These are phyloP conservation scores for Leptopilina clavipes DNA, from an alignment of 1,140 invertebrate species.

Conservation along the genomic window DNA sequence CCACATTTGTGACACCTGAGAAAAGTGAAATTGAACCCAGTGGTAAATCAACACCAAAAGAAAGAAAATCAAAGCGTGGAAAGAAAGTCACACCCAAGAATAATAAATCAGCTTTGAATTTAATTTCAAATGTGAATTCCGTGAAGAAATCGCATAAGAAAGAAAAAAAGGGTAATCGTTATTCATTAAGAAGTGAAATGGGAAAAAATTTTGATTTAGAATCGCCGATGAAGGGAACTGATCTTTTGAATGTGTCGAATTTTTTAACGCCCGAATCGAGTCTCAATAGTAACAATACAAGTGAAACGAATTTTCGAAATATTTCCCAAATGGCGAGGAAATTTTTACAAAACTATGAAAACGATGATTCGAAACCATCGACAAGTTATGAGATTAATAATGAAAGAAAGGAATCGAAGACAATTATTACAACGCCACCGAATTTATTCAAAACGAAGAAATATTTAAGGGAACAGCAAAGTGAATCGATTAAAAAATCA, in stretches of 20 bases:
- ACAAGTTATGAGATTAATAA: conserved; percentile 46
- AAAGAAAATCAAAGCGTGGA: conserved; percentile 35
- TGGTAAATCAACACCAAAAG: neutral
- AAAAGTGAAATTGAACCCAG: neutral
- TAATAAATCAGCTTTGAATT: conserved; percentile 51
- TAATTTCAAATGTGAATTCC: conserved; percentile 60
- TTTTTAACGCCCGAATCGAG: neutral
- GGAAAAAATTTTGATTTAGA: neutral
- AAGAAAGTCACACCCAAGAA: conserved; percentile 59
- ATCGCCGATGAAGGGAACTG: neutral
- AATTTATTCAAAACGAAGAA: conserved; percentile 57
- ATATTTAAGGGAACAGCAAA: conserved; percentile 57
- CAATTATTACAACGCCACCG: conserved; percentile 59
- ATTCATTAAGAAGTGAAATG: neutral
- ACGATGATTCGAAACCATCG: conserved; percentile 51
- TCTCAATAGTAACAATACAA: conserved; percentile 22
- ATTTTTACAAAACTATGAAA: conserved; percentile 28
- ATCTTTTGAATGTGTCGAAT: neutral
- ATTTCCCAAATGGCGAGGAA: conserved; percentile 35
- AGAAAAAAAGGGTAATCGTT: conserved; percentile 54
- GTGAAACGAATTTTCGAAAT: conserved; percentile 45
- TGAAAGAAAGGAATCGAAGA: neutral
- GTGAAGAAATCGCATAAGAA: conserved; percentile 70
- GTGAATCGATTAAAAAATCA: conserved; percentile 66
- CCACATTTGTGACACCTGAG: conserved; percentile 45